Percentiles rank a stretch among this genome's conserved stretches.
phyloP scores from a whole-genome alignment of 2,113 vertebrate species.

The Seriola dumerili region DNA sequence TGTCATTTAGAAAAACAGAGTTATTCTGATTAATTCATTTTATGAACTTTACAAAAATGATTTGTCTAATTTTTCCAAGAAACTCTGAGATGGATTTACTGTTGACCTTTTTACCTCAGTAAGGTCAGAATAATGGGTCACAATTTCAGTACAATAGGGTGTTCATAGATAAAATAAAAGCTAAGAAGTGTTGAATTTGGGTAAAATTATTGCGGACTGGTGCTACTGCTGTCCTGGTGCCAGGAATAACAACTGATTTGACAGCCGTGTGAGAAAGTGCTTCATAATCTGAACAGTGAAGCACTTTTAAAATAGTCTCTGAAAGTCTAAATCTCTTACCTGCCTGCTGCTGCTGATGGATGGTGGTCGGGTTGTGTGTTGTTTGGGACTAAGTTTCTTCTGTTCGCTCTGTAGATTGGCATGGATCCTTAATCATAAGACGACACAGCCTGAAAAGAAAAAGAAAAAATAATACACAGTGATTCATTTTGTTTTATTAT shows the following conservation, averaged over 20 bases:
- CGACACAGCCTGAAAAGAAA: slow-evolving; percentile 28
- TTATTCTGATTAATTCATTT: slow-evolving; percentile 8
- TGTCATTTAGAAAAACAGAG: neutral
- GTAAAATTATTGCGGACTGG: slow-evolving; percentile 6
- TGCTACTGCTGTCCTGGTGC: neutral
- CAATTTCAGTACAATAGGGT: neutral
- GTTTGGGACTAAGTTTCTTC: neutral
- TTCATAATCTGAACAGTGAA: neutral
- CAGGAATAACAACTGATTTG: neutral
- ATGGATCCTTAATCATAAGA: slow-evolving; percentile 36
- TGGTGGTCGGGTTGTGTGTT: neutral
- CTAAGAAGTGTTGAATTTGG: slow-evolving; percentile 2
- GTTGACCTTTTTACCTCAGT: neutral
- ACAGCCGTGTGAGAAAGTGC: neutral
- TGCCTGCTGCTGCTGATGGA: slow-evolving; percentile 7
- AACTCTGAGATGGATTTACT: neutral
- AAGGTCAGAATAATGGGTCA: neutral
- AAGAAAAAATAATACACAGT: neutral
- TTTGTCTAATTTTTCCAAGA: neutral
- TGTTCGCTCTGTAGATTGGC: slow-evolving; percentile 18
- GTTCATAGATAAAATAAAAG: slow-evolving; percentile 19
- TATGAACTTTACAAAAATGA: neutral
- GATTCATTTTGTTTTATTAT: slow-evolving; percentile 16
- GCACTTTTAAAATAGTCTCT: neutral
- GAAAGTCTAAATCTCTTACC: slow-evolving; percentile 24